Conservation (phyloP, 2,797 vertebrate species). For the Siniperca obscura region DNA sequence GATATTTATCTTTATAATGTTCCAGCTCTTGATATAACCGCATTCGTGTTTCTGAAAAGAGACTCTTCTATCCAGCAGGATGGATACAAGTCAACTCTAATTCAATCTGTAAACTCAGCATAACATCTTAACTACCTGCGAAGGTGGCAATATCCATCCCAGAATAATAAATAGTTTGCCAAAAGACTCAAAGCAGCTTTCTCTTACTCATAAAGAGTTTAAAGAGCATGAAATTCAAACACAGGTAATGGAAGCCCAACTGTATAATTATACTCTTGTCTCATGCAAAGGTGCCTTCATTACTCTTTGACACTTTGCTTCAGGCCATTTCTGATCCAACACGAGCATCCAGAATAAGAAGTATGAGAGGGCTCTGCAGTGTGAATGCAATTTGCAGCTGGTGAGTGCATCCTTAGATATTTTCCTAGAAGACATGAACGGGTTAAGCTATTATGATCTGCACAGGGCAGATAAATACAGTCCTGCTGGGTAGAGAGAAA, state of each 20-base stretch:
- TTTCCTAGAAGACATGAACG: conserved; percentile 53
- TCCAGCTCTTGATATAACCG: neutral
- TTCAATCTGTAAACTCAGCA: conserved; percentile 60
- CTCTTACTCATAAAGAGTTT: conserved; percentile 59
- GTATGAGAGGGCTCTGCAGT: conserved; percentile 18
- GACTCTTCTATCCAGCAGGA: conserved; percentile 36
- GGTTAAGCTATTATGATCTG: conserved; percentile 68
- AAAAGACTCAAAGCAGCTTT: conserved; percentile 40
- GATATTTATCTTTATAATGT: conserved; percentile 33
- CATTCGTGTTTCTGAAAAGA: conserved; percentile 14
- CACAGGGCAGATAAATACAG: conserved; percentile 58
- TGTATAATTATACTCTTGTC: conserved; percentile 66
- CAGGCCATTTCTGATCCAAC: conserved; percentile 58
- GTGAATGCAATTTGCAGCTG: conserved; percentile 53
- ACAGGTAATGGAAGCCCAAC: conserved; percentile 60
- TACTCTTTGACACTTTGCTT: conserved; percentile 33
- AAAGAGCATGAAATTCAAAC: conserved; percentile 75
- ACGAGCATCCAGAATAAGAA: conserved; percentile 28
- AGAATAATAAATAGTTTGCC: conserved; percentile 53
- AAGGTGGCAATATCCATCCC: conserved; percentile 42
- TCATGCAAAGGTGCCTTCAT: conserved; percentile 46
- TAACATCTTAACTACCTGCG: conserved; percentile 56
- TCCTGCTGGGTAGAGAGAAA: conserved; percentile 48
- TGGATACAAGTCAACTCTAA: conserved; percentile 24
- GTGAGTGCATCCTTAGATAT: conserved; percentile 50